Percentiles rank a stretch among this genome's conserved stretches.
phyloP scores from a whole-genome alignment of 2,797 vertebrate species.

The Phrynocephalus vlangalii region DNA sequence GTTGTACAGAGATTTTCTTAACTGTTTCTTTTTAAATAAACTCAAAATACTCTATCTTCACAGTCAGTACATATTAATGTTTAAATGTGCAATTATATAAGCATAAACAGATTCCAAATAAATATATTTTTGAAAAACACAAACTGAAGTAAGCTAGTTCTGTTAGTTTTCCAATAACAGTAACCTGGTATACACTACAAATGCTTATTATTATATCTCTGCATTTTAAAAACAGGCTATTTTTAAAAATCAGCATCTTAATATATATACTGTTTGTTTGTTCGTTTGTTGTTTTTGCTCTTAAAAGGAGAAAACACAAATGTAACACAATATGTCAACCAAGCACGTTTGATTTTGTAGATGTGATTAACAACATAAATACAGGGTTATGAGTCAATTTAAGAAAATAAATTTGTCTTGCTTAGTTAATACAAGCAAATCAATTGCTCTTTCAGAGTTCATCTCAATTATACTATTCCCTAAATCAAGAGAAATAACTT shows the following conservation, averaged over 20 bases:
- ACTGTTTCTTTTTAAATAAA: slow-evolving; percentile 44
- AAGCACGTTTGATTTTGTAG: background rate
- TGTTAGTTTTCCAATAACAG: background rate
- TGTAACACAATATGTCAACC: background rate
- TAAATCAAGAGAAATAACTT: background rate
- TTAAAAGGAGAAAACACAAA: background rate
- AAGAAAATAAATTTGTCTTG: background rate
- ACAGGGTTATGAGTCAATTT: background rate
- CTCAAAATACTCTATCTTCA: slow-evolving; percentile 16
- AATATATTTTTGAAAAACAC: slow-evolving; percentile 9
- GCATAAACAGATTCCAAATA: background rate
- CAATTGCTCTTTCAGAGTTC: background rate
- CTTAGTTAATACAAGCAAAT: slow-evolving; percentile 4
- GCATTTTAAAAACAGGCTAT: background rate
- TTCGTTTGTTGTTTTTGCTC: background rate
- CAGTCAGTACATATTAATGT: background rate
- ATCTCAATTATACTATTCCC: background rate
- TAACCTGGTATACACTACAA: slow-evolving; percentile 7
- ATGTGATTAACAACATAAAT: background rate
- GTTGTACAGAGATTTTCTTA: slow-evolving; percentile 46
- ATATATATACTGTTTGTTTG: background rate
- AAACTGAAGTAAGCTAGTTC: background rate
- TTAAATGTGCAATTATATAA: background rate
- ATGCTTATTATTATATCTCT: background rate
- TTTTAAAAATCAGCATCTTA: background rate